These are phyloP conservation scores for Chrysocyon brachyurus DNA, from an alignment of 2,797 vertebrate species.

Conservation along the genomic window DNA sequence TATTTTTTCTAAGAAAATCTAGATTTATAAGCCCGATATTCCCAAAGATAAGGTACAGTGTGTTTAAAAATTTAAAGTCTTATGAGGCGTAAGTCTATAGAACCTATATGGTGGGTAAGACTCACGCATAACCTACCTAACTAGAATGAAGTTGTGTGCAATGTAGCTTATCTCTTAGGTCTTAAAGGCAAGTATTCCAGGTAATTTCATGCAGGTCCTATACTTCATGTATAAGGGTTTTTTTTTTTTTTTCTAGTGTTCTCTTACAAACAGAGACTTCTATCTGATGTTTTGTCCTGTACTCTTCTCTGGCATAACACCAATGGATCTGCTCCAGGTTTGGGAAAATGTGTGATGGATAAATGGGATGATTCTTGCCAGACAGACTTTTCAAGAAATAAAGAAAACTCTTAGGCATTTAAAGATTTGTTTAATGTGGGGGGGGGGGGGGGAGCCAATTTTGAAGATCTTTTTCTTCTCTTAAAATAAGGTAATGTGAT, in stretches of 20 bases:
- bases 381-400: constrained; percentile 63
- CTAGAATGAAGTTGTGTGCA: background rate
- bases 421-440: constrained; percentile 9
- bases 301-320: background rate
- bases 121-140: background rate
- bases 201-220: background rate
- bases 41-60: background rate
- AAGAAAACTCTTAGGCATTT: constrained; percentile 42
- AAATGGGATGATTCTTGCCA: constrained; percentile 57
- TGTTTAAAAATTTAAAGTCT: background rate
- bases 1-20: background rate
- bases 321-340: constrained; percentile 28
- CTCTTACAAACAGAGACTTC: background rate
- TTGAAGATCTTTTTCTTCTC: background rate
- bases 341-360: constrained; percentile 55
- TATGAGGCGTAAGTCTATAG: background rate
- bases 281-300: background rate
- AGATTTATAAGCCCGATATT: background rate
- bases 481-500: constrained; percentile 52
- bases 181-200: background rate
- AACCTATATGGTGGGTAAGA: background rate
- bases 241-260: constrained; percentile 11
- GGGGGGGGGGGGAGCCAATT: background rate
- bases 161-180: background rate
- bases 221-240: background rate